These are phyloP conservation scores for Microctenopoma stevenorrisi DNA, from an alignment of 2,797 vertebrate species.

Conservation along the genomic window DNA sequence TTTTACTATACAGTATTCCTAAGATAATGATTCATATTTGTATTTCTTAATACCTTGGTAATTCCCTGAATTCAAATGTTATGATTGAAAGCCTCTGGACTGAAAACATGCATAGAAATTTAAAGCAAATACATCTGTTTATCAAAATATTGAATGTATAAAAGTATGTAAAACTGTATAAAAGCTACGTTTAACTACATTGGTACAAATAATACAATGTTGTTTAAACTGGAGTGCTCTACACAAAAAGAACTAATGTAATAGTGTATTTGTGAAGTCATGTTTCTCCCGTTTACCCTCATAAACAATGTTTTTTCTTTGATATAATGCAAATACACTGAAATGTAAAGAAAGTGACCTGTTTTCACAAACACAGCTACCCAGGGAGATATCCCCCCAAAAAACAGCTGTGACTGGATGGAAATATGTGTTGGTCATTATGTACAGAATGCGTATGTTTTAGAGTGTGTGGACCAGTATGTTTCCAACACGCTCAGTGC, in stretches of 20 bases:
- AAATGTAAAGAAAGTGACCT: slow-evolving; percentile 22
- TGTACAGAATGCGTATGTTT: slow-evolving; percentile 49
- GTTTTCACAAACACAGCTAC: slow-evolving; percentile 34
- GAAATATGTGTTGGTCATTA: slow-evolving; percentile 19
- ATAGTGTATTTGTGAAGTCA: slow-evolving; percentile 60
- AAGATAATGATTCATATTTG: slow-evolving; percentile 11
- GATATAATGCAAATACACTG: slow-evolving; percentile 52
- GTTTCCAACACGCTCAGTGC: slow-evolving; percentile 68
- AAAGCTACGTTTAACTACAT: slow-evolving; percentile 34
- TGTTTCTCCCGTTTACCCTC: slow-evolving; percentile 28
- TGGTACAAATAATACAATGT: slow-evolving; percentile 61
- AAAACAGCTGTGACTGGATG: slow-evolving; percentile 16
- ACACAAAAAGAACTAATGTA: slow-evolving; percentile 73
- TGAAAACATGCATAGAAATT: slow-evolving; percentile 39
- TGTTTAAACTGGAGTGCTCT: slow-evolving; percentile 55
- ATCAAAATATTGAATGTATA: slow-evolving; percentile 25
- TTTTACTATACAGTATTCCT: background rate
- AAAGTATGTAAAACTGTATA: slow-evolving; percentile 33
- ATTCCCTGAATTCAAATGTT: slow-evolving; percentile 17
- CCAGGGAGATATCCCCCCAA: background rate
- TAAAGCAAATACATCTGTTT: background rate
- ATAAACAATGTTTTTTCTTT: slow-evolving; percentile 44
- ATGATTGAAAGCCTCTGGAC: slow-evolving; percentile 40
- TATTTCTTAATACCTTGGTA: background rate
- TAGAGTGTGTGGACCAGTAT: background rate